Evolutionary conservation across 2,888 invertebrate genomes (phyloP).

Genomic region (Tridacna gigas): DNA sequence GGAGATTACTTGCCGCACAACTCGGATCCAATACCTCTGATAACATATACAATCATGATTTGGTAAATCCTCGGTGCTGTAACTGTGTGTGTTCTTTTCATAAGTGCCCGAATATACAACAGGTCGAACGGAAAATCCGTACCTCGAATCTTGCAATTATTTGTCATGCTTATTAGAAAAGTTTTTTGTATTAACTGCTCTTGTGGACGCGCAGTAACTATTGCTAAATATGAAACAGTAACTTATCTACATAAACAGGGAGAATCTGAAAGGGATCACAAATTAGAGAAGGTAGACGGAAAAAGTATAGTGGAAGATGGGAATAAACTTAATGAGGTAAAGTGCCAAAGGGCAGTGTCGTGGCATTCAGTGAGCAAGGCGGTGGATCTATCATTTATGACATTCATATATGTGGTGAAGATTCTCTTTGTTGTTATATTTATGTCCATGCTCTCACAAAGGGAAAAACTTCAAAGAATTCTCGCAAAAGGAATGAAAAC

Average conservation of each 20-base stretch:
- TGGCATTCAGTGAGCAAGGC: conserved; percentile 2
- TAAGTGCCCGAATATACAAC: not conserved
- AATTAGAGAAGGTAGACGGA: too few species aligned
- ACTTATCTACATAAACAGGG: too few species aligned
- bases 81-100: not conserved
- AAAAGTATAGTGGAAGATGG: too few species aligned
- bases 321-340: too few species aligned
- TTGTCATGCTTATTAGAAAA: too few species aligned
- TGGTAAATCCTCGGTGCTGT: conserved; percentile 2
- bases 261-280: too few species aligned
- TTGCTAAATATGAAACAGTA: too few species aligned
- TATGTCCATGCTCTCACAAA: not conserved
- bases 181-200: too few species aligned
- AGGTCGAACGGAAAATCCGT: not conserved
- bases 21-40: conserved; percentile 8
- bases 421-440: not conserved
- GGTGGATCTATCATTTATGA: not conserved
- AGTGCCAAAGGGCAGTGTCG: not conserved
- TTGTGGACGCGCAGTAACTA: too few species aligned
- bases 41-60: conserved; percentile 4
- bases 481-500: too few species aligned
- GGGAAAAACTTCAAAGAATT: not conserved
- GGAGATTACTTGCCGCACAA: conserved; percentile 7
- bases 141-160: too few species aligned
- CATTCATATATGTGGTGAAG: not conserved